Percentiles rank a stretch among this genome's conserved stretches.
phyloP scores from a whole-genome alignment of 2,888 invertebrate species.

The Willowsia nigromaculata region DNA sequence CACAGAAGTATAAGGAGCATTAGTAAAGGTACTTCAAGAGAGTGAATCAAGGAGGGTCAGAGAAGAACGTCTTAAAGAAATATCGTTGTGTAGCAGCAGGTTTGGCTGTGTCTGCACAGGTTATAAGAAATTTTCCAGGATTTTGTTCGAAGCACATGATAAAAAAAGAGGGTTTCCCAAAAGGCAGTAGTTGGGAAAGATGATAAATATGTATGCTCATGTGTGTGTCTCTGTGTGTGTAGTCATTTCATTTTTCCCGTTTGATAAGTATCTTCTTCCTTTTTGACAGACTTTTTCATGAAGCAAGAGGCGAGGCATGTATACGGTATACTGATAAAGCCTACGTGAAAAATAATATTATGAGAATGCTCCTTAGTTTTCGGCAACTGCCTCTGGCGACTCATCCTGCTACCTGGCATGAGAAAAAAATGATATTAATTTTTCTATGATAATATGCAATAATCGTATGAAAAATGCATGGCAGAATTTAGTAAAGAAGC shows the following conservation, averaged over 20 bases:
- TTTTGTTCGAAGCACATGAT: neutral
- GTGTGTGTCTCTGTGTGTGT: neutral
- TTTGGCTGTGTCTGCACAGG: neutral
- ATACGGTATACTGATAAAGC: neutral
- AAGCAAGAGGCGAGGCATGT: no score
- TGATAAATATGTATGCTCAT: neutral
- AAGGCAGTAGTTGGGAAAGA: neutral
- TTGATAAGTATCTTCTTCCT: neutral
- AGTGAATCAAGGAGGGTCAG: neutral
- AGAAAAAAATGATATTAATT: no score
- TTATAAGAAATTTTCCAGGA: conserved; percentile 5
- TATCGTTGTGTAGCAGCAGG: no score
- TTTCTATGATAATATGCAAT: no score
- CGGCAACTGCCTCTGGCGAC: no score
- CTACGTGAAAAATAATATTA: no score
- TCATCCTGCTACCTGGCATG: no score
- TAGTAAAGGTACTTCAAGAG: neutral
- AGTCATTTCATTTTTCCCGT: neutral
- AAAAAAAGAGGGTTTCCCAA: conserved; percentile 1
- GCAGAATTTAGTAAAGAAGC: no score
- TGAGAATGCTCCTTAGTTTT: no score
- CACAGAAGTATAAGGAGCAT: neutral
- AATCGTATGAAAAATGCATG: no score
- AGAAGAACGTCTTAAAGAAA: neutral
- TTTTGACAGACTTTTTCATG: neutral